Conservation (phyloP, 2,113 vertebrate species). For the Acanthochromis polyacanthus region DNA sequence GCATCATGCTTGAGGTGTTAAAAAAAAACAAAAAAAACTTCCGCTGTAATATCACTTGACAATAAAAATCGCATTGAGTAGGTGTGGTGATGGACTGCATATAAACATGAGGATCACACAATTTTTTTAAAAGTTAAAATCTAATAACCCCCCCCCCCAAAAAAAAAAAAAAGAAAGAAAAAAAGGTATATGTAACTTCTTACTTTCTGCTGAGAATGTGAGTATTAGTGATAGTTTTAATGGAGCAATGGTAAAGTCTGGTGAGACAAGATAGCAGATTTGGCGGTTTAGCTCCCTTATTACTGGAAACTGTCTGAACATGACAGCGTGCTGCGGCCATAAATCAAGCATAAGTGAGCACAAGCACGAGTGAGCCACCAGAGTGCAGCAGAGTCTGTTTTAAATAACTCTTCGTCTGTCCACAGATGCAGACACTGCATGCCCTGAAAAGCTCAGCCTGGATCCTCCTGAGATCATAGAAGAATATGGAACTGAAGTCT, state of each 20-base stretch:
- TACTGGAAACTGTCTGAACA: too few relatives aligned
- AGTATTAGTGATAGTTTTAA: background rate
- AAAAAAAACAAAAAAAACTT: too few relatives aligned
- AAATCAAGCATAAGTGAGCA: too few relatives aligned
- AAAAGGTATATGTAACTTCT: too few relatives aligned
- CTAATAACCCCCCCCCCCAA: too few relatives aligned
- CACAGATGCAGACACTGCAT: constrained; percentile 50
- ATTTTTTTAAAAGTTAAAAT: too few relatives aligned
- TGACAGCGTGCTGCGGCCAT: too few relatives aligned
- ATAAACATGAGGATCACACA: too few relatives aligned
- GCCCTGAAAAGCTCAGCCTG: constrained; percentile 17
- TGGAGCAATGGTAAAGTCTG: background rate
- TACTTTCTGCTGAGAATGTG: background rate
- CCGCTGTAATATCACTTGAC: too few relatives aligned
- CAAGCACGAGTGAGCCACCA: background rate
- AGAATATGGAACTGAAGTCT: background rate
- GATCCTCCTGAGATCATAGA: constrained; percentile 31
- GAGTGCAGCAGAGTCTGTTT: constrained; percentile 11
- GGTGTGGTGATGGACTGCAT: background rate
- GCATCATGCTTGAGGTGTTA: background rate
- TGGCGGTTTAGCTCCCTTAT: too few relatives aligned
- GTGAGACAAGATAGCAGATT: too few relatives aligned
- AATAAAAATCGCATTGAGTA: background rate
- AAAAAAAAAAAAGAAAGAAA: too few relatives aligned
- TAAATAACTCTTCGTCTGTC: background rate